Percentiles rank a stretch among this genome's conserved stretches.
phyloP scores from a whole-genome alignment of 2,888 invertebrate genomes.

The Cosmia pyralina region DNA sequence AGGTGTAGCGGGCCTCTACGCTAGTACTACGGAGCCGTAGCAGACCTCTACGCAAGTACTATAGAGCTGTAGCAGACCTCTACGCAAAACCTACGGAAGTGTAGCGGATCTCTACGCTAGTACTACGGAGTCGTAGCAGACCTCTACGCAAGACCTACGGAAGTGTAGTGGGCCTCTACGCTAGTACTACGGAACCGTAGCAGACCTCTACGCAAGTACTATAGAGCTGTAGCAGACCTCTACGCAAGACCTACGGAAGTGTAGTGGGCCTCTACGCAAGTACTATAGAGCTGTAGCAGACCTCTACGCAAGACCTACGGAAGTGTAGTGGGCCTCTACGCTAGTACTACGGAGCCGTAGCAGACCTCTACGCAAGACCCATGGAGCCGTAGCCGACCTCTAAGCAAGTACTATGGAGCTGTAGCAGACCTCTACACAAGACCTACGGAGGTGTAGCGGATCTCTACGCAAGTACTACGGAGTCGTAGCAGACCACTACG shows the following conservation, averaged over 20 bases:
- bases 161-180: too few relatives aligned
- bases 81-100: not conserved
- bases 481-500: too few relatives aligned
- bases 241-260: not conserved
- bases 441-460: not conserved
- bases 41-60: not conserved
- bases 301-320: not conserved
- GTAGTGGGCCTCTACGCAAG: not conserved
- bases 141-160: not conserved
- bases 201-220: fast-evolving
- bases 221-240: not conserved
- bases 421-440: not conserved
- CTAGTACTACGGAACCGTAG: too few relatives aligned
- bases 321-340: not conserved
- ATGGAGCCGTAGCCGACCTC: not conserved
- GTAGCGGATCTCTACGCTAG: not conserved
- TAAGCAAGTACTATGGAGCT: not conserved
- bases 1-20: not conserved
- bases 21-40: not conserved
- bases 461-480: not conserved
- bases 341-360: fast-evolving
- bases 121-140: too few relatives aligned
- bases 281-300: not conserved
- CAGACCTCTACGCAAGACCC: not conserved
- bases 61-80: not conserved